These are phyloP conservation scores for Pseudochirops corinnae DNA, from an alignment of 2,797 vertebrate species.

Conservation along the genomic window DNA sequence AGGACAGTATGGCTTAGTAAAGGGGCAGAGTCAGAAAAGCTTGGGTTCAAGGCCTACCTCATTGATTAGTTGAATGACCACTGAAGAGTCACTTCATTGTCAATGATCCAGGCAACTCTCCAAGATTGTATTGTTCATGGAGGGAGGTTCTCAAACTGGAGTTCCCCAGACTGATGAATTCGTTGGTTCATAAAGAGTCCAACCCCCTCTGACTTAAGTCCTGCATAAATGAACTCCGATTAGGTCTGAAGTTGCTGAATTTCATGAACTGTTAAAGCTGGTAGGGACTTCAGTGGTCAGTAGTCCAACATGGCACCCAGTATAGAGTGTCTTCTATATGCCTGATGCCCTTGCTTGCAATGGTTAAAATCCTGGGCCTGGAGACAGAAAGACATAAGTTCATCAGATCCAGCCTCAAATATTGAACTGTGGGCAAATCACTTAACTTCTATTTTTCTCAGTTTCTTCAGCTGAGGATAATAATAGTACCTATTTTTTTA, in stretches of 20 bases:
- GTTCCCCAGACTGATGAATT: neutral
- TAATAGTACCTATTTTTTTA: neutral
- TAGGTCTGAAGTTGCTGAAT: conserved; percentile 27
- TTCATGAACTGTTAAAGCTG: conserved; percentile 8
- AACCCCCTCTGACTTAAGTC: neutral
- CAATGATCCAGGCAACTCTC: neutral
- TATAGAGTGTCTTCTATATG: neutral
- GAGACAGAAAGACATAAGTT: neutral
- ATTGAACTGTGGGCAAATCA: neutral
- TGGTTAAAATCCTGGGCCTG: neutral
- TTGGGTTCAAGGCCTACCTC: neutral
- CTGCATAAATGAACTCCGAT: neutral
- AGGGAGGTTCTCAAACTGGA: neutral
- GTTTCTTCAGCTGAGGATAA: neutral
- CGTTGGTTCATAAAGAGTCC: neutral
- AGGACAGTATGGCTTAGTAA: neutral
- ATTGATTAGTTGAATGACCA: neutral
- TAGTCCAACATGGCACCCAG: neutral
- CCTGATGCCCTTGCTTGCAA: no score
- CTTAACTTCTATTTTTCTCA: neutral
- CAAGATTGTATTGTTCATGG: neutral
- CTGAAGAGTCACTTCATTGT: neutral
- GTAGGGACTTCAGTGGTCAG: neutral
- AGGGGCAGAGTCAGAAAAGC: neutral
- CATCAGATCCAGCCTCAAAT: neutral